These are phyloP conservation scores for Hirtodrosophila histrioides DNA, from an alignment of 2,888 invertebrate genomes.

Conservation along the genomic window DNA sequence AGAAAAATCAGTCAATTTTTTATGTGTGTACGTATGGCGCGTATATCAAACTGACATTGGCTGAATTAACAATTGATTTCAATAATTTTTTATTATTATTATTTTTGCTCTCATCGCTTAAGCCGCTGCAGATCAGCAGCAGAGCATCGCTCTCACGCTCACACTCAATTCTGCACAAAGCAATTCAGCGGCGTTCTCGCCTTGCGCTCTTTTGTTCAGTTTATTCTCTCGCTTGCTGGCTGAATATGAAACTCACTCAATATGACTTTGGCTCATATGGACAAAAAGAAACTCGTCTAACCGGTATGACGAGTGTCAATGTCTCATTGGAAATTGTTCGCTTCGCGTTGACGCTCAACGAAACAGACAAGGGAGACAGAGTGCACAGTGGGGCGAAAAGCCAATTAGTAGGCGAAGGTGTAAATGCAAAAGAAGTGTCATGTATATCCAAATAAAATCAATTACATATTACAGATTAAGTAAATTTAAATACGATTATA, in stretches of 20 bases:
- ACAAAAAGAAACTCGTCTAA: constrained; percentile 73
- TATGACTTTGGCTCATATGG: constrained; percentile 39
- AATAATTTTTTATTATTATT: constrained; percentile 78
- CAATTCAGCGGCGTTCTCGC: constrained; percentile 47
- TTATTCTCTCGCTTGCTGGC: constrained; percentile 39
- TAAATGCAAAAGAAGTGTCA: too few species aligned
- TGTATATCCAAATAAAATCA: too few species aligned
- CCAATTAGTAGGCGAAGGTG: too few species aligned
- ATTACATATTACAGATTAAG: too few species aligned
- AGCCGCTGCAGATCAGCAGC: constrained; percentile 42
- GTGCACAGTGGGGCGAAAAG: constrained; percentile 55
- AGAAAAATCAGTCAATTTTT: constrained; percentile 78
- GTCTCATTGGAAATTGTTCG: constrained; percentile 75
- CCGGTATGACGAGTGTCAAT: constrained; percentile 82
- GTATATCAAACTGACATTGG: constrained; percentile 76
- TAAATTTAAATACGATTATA: too few species aligned
- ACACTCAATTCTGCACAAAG: constrained; percentile 32
- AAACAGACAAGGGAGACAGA: constrained; percentile 62
- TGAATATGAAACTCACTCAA: constrained; percentile 62
- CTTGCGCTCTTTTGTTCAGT: background rate
- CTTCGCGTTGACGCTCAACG: constrained; percentile 71
- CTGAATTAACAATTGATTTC: constrained; percentile 81
- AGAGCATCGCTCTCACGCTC: constrained; percentile 34
- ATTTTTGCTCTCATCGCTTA: constrained; percentile 55
- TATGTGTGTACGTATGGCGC: constrained; percentile 41